Conservation (phyloP, 2,888 invertebrate genomes). For the Leptinotarsa tumamoca region DNA sequence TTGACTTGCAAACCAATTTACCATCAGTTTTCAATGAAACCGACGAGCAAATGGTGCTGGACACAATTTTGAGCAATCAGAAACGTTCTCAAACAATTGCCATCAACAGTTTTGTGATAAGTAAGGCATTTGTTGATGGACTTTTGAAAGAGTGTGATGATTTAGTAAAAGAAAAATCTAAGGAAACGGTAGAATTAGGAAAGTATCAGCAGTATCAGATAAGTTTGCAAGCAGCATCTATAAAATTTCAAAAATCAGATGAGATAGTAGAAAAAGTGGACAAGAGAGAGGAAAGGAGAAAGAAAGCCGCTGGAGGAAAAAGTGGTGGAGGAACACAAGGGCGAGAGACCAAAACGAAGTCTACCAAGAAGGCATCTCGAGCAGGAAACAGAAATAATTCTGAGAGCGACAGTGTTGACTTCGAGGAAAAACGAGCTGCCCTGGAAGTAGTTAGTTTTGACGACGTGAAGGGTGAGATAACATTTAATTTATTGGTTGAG, state of each 20-base stretch:
- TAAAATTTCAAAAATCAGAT: conserved; percentile 54
- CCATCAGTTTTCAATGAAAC: conserved; percentile 84
- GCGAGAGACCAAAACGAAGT: conserved; percentile 94
- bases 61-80: conserved; percentile 73
- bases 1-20: conserved; percentile 84
- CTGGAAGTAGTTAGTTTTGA: conserved; percentile 76
- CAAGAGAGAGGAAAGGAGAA: conserved; percentile 87
- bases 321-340: conserved; percentile 94
- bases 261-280: conserved; percentile 70
- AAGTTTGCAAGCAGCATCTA: conserved; percentile 71
- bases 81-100: conserved; percentile 70
- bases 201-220: conserved; percentile 80
- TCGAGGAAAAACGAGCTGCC: conserved; percentile 68
- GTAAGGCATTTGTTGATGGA: conserved; percentile 76
- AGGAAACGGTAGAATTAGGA: conserved; percentile 77
- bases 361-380: conserved; percentile 83
- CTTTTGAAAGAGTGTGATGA: conserved; percentile 77
- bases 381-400: conserved; percentile 72
- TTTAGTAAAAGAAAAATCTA: conserved; percentile 75
- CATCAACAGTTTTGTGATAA: conserved; percentile 75
- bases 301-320: conserved; percentile 89
- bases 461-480: conserved; percentile 77
- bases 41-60: conserved; percentile 81
- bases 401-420: conserved; percentile 75
- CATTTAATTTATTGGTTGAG: background rate